These are phyloP conservation scores for Trichopoda pennipes DNA, from an alignment of 2,888 invertebrate genomes.

Conservation along the genomic window DNA sequence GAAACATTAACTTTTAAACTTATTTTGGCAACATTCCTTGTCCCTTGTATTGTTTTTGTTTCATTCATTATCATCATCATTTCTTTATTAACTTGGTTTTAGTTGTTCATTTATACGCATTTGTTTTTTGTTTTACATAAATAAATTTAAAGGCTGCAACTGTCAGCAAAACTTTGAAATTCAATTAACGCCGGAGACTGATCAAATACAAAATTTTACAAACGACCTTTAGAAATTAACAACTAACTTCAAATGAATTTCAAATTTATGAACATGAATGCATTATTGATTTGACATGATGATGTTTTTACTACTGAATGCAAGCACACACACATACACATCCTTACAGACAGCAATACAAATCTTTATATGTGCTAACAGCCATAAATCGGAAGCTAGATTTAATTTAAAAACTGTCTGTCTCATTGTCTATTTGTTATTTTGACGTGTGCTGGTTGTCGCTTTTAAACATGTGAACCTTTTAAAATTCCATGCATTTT, in stretches of 20 bases:
- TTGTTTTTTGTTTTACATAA: not conserved
- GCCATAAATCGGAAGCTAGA: conserved; percentile 57
- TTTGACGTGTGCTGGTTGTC: conserved; percentile 66
- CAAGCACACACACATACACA: not conserved
- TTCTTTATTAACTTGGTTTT: not conserved
- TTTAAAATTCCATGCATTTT: conserved; percentile 78
- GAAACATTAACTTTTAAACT: too few relatives aligned
- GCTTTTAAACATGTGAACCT: conserved; percentile 74
- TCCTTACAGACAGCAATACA: not conserved
- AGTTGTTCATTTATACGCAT: not conserved
- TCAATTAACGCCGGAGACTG: conserved; percentile 73
- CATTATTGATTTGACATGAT: conserved; percentile 43
- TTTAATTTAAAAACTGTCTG: conserved; percentile 46
- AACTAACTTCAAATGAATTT: conserved; percentile 38
- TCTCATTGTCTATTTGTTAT: conserved; percentile 51
- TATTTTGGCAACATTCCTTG: too few relatives aligned
- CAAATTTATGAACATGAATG: conserved; percentile 20
- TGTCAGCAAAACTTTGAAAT: conserved; percentile 74
- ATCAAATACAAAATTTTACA: conserved; percentile 6
- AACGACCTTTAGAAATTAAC: conserved; percentile 48
- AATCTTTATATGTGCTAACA: not conserved
- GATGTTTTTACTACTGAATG: conserved; percentile 25
- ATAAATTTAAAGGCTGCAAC: conserved; percentile 31
- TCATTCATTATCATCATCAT: too few relatives aligned
- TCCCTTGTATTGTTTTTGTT: too few relatives aligned